Conservation (phyloP, 2,797 vertebrate species). For the Macropus fuliginosus region DNA sequence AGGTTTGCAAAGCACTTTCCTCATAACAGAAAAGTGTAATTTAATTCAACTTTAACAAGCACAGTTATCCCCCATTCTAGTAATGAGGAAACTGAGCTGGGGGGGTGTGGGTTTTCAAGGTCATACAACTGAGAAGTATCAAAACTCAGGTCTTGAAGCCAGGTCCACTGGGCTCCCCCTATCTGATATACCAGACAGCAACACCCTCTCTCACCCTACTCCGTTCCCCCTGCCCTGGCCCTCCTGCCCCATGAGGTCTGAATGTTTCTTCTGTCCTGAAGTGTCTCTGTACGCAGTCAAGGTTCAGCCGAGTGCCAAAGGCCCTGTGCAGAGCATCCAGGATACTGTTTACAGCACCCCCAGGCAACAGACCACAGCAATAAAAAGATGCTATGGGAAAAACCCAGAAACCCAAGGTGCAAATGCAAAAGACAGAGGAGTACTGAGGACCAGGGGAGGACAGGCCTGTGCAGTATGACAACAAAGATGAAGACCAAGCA, state of each 20-base stretch:
- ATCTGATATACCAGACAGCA: neutral
- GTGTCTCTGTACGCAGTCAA: neutral
- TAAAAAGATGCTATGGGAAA: neutral
- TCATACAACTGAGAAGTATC: neutral
- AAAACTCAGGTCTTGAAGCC: neutral
- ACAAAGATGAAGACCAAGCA: neutral
- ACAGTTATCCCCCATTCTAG: neutral
- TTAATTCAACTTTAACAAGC: neutral
- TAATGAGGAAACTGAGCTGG: neutral
- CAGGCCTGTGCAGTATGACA: neutral
- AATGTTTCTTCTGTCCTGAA: neutral
- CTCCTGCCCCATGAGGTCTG: neutral
- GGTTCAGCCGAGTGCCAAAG: neutral
- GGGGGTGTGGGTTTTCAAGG: neutral
- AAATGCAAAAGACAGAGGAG: neutral
- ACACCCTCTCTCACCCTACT: neutral
- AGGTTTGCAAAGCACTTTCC: neutral
- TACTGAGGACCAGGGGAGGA: neutral
- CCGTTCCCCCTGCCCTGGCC: neutral
- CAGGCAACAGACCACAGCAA: neutral
- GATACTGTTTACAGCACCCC: neutral
- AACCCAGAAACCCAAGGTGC: neutral
- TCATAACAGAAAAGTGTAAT: neutral
- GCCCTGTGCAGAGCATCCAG: neutral
- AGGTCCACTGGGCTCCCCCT: neutral